A percentile compares a stretch with the other conserved stretches of the same genome.
These are phyloP conservation scores for Pempheris klunzingeri DNA, from an alignment of 2,797 vertebrate species.

Conservation along the genomic window DNA sequence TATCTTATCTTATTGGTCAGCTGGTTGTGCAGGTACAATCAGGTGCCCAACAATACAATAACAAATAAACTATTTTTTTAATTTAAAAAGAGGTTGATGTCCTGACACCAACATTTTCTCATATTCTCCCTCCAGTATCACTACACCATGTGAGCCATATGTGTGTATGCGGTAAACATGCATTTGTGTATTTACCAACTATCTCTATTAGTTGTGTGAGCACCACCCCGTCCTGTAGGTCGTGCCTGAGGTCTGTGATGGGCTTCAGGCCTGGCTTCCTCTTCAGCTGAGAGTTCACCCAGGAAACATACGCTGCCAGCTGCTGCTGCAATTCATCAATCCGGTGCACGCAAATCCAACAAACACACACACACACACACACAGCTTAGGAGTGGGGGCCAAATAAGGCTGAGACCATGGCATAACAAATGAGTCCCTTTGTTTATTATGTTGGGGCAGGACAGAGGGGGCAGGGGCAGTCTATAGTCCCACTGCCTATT, in stretches of 20 bases:
- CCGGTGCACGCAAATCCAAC: slow-evolving; percentile 37
- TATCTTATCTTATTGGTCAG: neutral
- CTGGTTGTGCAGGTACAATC: neutral
- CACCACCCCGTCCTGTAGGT: slow-evolving; percentile 94
- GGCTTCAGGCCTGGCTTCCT: slow-evolving; percentile 89
- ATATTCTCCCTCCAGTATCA: neutral
- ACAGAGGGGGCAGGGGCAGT: slow-evolving; percentile 13
- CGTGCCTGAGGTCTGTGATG: slow-evolving; percentile 91
- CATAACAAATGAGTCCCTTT: slow-evolving; percentile 61
- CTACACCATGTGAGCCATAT: neutral
- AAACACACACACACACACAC: slow-evolving; percentile 33
- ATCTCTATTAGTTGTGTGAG: slow-evolving; percentile 94
- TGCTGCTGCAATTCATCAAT: slow-evolving; percentile 89
- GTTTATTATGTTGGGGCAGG: slow-evolving; percentile 56
- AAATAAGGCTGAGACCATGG: slow-evolving; percentile 22
- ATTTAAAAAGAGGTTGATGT: neutral
- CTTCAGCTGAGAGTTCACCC: slow-evolving; percentile 98
- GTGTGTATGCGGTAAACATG: neutral
- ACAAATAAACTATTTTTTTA: neutral
- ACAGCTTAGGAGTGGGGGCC: slow-evolving; percentile 38
- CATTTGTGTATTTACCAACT: slow-evolving; percentile 88
- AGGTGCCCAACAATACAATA: neutral
- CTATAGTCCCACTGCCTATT: slow-evolving; percentile 33
- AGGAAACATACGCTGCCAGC: slow-evolving; percentile 94
- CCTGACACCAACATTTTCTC: neutral